Base-by-base conservation (phyloP, 2,797 vertebrate species). In the Sebastes nivosus region DNA sequence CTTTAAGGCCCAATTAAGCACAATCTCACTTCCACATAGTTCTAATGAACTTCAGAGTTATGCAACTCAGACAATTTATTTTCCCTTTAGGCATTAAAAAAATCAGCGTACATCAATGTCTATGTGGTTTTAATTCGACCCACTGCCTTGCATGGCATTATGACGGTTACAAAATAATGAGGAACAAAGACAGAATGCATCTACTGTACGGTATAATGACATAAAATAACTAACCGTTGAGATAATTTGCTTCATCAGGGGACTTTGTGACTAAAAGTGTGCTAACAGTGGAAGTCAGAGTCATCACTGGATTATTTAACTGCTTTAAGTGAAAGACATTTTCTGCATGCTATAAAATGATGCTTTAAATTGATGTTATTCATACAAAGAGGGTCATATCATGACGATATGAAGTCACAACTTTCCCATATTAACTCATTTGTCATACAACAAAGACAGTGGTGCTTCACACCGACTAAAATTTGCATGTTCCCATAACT, bases 401-500 rank as follows among this genome's bases (percentile, higher is more conserved):
- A 25, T 22, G 61, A 65, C 77, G 78, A 81, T 54, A 11, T 70
- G 50, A 85, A 87, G 76, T 79, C 60, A n/a, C 75, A 84, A 65
- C 24, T 82, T 68, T 80, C 66, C 73, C 68, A 82, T 77, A 91
- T 90, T 82, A 88, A 87, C 82, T 83, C 72, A 61, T 93, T 90
- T 89, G 82, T 92, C 88, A 83, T 71, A 73, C 64, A 80, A 84
- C 76, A 84, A 88, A 87, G 88, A 87, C 85, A 75, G 81, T 6
- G n/a, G 64, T 18, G 67, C 77, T 86, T 83, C 87, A 88, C 77
- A 68, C 61, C 32, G 72, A 42, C 52, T 24, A 18, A 71, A 77
- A 94, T 94, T 88, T 87, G 81, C 87, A 93, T 93, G 73, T 87
- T 92, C 93, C 92, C 92, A 93, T 93, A 90, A 92, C 78, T 92